These are phyloP conservation scores for Sphaeramia orbicularis DNA, from an alignment of 2,797 vertebrate genomes.

Conservation along the genomic window DNA sequence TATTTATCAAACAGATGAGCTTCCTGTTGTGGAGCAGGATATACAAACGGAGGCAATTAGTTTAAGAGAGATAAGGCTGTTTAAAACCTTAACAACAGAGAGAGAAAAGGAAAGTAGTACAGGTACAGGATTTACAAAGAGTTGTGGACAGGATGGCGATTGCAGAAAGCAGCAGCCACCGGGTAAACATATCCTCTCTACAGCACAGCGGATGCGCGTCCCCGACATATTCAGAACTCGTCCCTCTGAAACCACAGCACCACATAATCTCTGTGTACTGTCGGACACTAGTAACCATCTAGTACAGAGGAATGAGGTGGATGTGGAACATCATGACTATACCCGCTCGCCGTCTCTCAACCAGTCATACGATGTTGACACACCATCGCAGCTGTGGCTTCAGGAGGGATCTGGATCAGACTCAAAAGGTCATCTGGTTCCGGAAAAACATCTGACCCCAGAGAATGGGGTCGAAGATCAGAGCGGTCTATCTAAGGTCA, in stretches of 20 bases:
- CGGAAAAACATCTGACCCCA: conserved; percentile 65
- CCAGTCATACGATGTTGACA: conserved; percentile 79
- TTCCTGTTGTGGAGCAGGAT: conserved; percentile 3
- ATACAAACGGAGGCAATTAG: conserved; percentile 8
- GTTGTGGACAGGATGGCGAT: background rate
- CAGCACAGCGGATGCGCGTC: conserved; percentile 61
- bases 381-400: conserved; percentile 78
- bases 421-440: conserved; percentile 15
- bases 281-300: conserved; percentile 53
- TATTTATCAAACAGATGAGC: background rate
- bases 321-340: conserved; percentile 24
- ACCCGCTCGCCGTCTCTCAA: conserved; percentile 62
- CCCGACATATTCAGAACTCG: conserved; percentile 58
- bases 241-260: conserved; percentile 16
- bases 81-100: conserved; percentile 26
- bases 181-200: conserved; percentile 52
- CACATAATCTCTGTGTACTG: conserved; percentile 28
- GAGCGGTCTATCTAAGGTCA: conserved; percentile 68
- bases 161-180: conserved; percentile 32
- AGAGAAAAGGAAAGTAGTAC: conserved; percentile 7
- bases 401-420: conserved; percentile 28
- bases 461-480: conserved; percentile 60
- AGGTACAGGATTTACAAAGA: conserved; percentile 11
- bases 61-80: conserved; percentile 12
- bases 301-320: conserved; percentile 17